These are phyloP conservation scores for Propsilocerus akamusi DNA, from an alignment of 1,140 invertebrate genomes.

Conservation along the genomic window DNA sequence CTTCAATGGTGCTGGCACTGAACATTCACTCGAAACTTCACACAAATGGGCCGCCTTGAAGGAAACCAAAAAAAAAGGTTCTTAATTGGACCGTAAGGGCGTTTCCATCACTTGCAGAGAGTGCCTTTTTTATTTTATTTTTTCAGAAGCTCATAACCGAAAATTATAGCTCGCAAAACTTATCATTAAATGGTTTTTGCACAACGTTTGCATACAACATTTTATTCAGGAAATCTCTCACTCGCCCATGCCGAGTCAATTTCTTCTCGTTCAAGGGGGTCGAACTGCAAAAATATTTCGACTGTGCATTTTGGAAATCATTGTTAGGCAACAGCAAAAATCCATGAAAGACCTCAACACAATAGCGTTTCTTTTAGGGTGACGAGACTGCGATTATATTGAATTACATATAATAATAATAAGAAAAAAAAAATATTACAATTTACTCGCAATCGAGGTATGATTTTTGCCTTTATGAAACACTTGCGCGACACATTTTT, in stretches of 20 bases:
- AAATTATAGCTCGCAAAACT: background rate
- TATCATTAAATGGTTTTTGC: background rate
- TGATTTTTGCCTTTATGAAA: too few relatives aligned
- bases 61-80: background rate
- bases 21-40: background rate
- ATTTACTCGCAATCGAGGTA: too few relatives aligned
- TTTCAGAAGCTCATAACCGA: background rate
- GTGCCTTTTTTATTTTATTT: background rate
- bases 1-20: too few relatives aligned
- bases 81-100: background rate
- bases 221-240: background rate
- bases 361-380: background rate
- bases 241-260: too few relatives aligned
- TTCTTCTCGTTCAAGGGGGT: too few relatives aligned
- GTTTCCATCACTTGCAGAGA: background rate
- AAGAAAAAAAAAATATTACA: too few relatives aligned
- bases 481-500: background rate
- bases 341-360: background rate
- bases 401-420: background rate
- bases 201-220: too few relatives aligned
- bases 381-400: background rate
- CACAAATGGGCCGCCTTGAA: too few relatives aligned
- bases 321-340: background rate
- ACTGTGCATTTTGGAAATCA: too few relatives aligned
- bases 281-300: too few relatives aligned